Percentiles rank a stretch among this genome's conserved stretches.
These are phyloP conservation scores for Calliphora vicina DNA, from an alignment of 1,140 invertebrate species.

Conservation along the genomic window DNA sequence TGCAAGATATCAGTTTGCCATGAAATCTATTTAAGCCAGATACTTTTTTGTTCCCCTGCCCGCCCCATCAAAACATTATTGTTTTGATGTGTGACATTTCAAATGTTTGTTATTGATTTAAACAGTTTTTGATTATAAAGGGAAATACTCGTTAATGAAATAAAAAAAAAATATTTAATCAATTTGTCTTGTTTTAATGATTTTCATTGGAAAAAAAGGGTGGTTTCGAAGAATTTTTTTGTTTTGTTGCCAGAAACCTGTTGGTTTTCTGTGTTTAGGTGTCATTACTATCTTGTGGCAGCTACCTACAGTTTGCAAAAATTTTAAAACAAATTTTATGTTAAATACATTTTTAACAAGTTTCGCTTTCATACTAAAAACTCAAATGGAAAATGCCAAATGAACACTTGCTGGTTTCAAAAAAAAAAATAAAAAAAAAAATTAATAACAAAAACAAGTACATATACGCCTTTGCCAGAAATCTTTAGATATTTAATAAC, in stretches of 20 bases:
- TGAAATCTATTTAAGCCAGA: not conserved
- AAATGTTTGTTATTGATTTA: not conserved
- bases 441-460: not conserved
- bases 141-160: not conserved
- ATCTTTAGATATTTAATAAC: not conserved
- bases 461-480: not conserved
- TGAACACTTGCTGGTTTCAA: too few species aligned
- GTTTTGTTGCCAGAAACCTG: too few species aligned
- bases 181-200: not conserved
- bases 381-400: too few species aligned
- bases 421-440: too few species aligned
- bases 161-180: not conserved
- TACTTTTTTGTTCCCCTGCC: not conserved
- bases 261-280: not conserved
- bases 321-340: too few species aligned
- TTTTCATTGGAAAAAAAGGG: not conserved
- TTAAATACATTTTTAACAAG: not conserved
- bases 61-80: too few species aligned
- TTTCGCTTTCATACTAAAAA: constrained; percentile 3
- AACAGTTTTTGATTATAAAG: not conserved
- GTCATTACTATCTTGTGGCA: not conserved
- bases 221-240: not conserved
- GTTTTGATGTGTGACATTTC: not conserved
- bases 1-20: not conserved
- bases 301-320: not conserved